A percentile compares a stretch with the other conserved stretches of the same genome.
phyloP scores from a whole-genome alignment of 2,113 vertebrate species.

The Nothoprocta perdicaria region DNA sequence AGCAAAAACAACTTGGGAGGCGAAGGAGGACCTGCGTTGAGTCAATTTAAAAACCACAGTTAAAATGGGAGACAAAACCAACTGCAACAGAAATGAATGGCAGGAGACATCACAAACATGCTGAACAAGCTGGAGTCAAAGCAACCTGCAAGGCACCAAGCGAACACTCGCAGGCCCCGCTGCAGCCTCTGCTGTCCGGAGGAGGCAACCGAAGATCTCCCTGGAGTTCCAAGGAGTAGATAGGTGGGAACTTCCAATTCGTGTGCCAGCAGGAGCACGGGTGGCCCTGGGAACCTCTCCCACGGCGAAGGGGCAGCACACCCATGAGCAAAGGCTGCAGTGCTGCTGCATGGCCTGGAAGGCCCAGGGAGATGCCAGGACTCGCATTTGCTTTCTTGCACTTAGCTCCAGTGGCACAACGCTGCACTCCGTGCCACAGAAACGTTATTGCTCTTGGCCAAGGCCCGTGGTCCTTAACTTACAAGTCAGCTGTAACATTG shows the following conservation, averaged over 20 bases:
- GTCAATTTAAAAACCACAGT: background rate
- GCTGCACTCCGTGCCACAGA: background rate
- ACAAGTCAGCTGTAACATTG: background rate
- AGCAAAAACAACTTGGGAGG: background rate
- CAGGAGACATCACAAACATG: rapidly evolving
- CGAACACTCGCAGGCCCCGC: background rate
- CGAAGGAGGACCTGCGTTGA: background rate
- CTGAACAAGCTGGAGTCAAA: background rate
- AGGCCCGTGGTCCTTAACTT: background rate
- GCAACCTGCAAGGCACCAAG: background rate
- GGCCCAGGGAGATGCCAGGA: background rate
- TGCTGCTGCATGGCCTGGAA: background rate
- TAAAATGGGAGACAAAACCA: background rate
- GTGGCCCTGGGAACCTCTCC: background rate
- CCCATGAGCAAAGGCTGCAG: background rate
- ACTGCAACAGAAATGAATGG: background rate
- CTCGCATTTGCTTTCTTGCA: background rate
- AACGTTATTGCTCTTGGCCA: background rate
- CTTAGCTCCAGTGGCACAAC: background rate
- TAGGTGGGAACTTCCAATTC: rapidly evolving
- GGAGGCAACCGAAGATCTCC: background rate
- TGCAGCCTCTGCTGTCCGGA: background rate
- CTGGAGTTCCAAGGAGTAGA: background rate
- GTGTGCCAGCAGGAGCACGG: background rate
- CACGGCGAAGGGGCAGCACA: background rate